phyloP scores from a whole-genome alignment of 1,140 invertebrate genomes.

The Anastrepha ludens region DNA sequence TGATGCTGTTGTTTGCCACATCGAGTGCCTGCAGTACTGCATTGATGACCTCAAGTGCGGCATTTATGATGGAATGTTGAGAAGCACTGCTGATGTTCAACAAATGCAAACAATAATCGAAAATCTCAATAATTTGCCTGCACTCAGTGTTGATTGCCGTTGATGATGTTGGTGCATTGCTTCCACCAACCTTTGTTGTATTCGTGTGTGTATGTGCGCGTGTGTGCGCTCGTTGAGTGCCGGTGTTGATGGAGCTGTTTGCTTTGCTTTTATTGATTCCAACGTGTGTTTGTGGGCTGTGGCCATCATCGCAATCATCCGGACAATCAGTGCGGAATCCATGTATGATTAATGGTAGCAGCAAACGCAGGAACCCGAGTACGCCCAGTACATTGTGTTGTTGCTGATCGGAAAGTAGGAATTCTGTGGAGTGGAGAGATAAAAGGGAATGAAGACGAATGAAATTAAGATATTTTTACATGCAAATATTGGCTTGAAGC shows the following conservation, averaged over 20 bases:
- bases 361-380: constrained; percentile 79
- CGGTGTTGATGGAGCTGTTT: constrained; percentile 49
- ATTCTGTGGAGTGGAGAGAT: constrained; percentile 66
- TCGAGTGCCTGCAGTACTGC: constrained; percentile 78
- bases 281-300: constrained; percentile 46
- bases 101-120: constrained; percentile 84
- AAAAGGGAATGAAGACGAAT: not conserved
- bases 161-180: constrained; percentile 51
- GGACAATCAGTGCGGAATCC: constrained; percentile 62
- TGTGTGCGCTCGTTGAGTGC: constrained; percentile 38
- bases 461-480: constrained; percentile 9
- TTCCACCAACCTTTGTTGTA: not conserved
- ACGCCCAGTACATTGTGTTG: constrained; percentile 79
- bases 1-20: constrained; percentile 73
- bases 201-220: constrained; percentile 54
- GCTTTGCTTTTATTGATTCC: constrained; percentile 60
- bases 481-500: not conserved
- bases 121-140: constrained; percentile 79
- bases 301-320: constrained; percentile 60
- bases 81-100: constrained; percentile 76
- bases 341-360: constrained; percentile 78
- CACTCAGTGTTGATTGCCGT: constrained; percentile 60
- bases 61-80: constrained; percentile 86
- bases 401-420: constrained; percentile 77
- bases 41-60: constrained; percentile 83